Percentiles rank a stretch among this genome's conserved stretches.
These are phyloP conservation scores for Tamandua tetradactyla DNA, from an alignment of 2,797 vertebrate genomes.

Conservation along the genomic window DNA sequence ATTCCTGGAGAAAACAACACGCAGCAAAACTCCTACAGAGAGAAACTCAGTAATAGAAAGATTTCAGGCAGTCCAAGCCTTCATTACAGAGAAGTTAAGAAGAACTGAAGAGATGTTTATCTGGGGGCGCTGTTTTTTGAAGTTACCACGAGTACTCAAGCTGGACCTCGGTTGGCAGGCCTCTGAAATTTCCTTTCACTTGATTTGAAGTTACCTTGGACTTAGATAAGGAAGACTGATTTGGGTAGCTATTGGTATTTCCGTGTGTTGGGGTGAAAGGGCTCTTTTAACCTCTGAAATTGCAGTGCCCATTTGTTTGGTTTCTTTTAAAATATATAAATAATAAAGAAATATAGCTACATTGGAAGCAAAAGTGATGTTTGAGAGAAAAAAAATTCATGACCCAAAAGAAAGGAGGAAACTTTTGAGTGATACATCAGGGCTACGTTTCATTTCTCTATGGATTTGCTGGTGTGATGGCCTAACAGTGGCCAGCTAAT, in stretches of 20 bases:
- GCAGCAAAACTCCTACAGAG: background rate
- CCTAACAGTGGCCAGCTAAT: accelerated
- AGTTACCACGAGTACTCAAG: background rate
- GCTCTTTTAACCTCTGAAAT: background rate
- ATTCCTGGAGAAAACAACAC: background rate
- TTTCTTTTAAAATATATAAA: background rate
- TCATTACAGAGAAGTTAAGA: background rate
- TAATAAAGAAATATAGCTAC: background rate
- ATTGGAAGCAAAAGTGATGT: background rate
- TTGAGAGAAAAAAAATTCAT: background rate
- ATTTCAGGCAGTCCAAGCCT: background rate
- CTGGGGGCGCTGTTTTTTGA: background rate
- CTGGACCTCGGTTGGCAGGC: background rate
- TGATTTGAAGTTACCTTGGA: background rate
- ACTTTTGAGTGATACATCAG: too few species aligned
- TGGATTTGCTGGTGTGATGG: background rate
- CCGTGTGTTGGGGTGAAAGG: background rate
- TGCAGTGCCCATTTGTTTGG: background rate
- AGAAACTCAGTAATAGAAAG: background rate
- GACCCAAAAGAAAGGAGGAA: background rate
- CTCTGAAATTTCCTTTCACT: background rate
- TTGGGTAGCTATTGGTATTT: background rate
- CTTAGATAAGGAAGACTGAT: background rate
- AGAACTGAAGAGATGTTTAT: background rate
- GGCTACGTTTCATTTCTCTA: background rate